phyloP scores from a whole-genome alignment of 2,888 invertebrate species.

The Hyppa rectilinea region DNA sequence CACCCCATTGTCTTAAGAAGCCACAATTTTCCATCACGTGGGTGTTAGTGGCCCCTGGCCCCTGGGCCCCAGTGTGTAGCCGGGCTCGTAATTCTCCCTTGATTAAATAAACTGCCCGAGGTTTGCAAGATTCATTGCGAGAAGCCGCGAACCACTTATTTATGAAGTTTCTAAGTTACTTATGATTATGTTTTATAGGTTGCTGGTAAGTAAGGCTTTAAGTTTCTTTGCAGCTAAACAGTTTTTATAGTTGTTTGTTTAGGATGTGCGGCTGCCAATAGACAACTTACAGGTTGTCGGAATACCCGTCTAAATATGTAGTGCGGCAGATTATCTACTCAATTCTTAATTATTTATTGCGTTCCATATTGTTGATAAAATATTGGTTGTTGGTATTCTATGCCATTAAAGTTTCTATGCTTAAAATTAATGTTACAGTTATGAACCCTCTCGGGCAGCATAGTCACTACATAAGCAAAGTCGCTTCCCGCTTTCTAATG shows the following conservation, averaged over 20 bases:
- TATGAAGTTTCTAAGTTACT: constrained; percentile 44
- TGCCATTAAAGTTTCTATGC: too few relatives aligned
- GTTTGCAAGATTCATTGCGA: constrained; percentile 52
- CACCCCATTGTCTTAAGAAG: constrained; percentile 39
- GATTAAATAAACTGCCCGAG: constrained; percentile 60
- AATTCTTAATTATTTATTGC: too few relatives aligned
- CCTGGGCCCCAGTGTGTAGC: constrained; percentile 23
- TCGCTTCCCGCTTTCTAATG: too few relatives aligned
- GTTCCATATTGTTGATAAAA: too few relatives aligned
- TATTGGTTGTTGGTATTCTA: too few relatives aligned
- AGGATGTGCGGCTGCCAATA: neutral
- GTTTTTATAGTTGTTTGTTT: constrained; percentile 23
- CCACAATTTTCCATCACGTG: constrained; percentile 47
- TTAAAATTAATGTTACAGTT: too few relatives aligned
- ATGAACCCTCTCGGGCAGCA: too few relatives aligned
- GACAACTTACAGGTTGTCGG: constrained; percentile 11
- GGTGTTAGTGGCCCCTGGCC: constrained; percentile 26
- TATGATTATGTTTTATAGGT: constrained; percentile 41
- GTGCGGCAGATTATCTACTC: too few relatives aligned
- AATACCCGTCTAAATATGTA: neutral
- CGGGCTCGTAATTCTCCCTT: constrained; percentile 46
- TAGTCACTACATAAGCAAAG: too few relatives aligned
- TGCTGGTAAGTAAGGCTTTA: neutral
- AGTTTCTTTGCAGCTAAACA: constrained; percentile 28
- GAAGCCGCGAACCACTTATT: constrained; percentile 39